Conservation (phyloP, 2,113 vertebrate species). For the Axis porcinus region DNA sequence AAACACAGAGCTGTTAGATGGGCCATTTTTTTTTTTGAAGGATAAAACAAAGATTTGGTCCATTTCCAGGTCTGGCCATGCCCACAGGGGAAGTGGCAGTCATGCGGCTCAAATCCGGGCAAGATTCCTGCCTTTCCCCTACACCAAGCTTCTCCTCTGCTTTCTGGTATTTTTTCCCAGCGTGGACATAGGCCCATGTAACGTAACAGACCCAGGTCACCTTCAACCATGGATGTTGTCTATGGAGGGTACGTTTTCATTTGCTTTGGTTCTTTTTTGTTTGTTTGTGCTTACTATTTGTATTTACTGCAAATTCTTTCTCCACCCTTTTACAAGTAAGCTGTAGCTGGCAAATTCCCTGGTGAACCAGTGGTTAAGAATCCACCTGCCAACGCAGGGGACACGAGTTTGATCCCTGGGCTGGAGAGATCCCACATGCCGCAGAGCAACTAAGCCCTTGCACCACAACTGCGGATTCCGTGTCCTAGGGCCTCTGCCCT, state of each 20-base stretch:
- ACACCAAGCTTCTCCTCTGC: background rate
- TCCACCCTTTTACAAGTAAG: background rate
- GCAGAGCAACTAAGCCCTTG: background rate
- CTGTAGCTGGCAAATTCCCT: background rate
- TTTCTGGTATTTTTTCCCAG: background rate
- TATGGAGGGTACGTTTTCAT: background rate
- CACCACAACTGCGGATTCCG: background rate
- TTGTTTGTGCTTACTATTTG: background rate
- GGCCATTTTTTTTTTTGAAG: background rate
- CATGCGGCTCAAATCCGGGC: fast-evolving
- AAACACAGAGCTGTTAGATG: background rate
- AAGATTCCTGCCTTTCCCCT: background rate
- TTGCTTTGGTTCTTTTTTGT: background rate
- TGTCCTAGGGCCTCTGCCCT: background rate
- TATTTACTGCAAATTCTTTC: background rate
- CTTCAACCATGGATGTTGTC: background rate
- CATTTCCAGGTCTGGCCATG: background rate
- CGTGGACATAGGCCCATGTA: fast-evolving
- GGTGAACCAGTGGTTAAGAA: background rate
- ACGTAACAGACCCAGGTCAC: background rate
- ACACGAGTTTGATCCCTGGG: background rate
- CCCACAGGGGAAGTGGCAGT: fast-evolving
- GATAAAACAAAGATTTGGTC: background rate
- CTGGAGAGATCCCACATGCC: background rate
- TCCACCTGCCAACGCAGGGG: background rate